Conservation (phyloP, 2,888 invertebrate genomes). For the Drosophila ustulata region DNA sequence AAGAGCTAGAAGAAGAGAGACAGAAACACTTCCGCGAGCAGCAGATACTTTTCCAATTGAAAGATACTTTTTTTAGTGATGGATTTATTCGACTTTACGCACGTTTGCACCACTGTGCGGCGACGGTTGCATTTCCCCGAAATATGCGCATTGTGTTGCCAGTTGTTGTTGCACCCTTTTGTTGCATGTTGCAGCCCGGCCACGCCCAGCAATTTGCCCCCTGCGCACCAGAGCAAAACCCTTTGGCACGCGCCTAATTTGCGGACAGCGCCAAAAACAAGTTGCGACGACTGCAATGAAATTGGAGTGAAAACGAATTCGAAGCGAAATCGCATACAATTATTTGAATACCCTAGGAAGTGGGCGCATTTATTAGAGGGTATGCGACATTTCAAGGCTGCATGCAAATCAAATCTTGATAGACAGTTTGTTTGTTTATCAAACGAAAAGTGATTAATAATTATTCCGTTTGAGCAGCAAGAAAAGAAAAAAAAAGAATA, state of each 20-base stretch:
- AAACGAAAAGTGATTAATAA: too few relatives aligned
- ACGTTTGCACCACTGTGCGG: too few relatives aligned
- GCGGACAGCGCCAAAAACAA: too few relatives aligned
- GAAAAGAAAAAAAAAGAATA: too few relatives aligned
- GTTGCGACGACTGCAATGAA: slow-evolving; percentile 27
- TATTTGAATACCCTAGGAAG: neutral
- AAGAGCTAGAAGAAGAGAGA: neutral
- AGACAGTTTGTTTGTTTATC: too few relatives aligned
- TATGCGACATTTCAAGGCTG: neutral
- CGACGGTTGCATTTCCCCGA: neutral
- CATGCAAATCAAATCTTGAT: neutral
- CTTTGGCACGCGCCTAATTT: slow-evolving; percentile 51
- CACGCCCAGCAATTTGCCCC: slow-evolving; percentile 37
- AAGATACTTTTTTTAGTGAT: neutral
- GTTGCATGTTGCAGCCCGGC: slow-evolving; percentile 34
- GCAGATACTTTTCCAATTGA: neutral
- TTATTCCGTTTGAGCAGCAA: too few relatives aligned
- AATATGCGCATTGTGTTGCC: slow-evolving; percentile 29
- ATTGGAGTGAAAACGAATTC: neutral
- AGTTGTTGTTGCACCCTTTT: slow-evolving; percentile 35
- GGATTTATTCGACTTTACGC: too few relatives aligned
- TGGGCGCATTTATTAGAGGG: neutral
- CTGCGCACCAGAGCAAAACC: slow-evolving; percentile 30
- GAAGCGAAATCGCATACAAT: slow-evolving; percentile 22
- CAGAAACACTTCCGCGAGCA: slow-evolving; percentile 43